phyloP scores from a whole-genome alignment of 2,113 vertebrate species.

The Coturnix japonica region DNA sequence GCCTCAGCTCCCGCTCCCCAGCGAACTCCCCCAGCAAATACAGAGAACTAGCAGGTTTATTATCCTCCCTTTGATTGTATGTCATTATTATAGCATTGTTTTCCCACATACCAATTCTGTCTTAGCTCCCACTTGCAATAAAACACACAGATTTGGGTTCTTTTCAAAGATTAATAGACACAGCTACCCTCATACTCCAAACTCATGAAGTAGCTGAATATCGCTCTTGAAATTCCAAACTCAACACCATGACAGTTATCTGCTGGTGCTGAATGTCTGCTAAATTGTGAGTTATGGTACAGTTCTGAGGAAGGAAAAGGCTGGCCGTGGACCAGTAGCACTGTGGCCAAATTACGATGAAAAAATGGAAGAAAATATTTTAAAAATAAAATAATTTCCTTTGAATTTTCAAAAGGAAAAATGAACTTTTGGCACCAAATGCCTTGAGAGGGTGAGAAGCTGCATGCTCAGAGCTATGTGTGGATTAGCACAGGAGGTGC shows the following conservation, averaged over 20 bases:
- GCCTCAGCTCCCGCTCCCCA: slow-evolving; percentile 27
- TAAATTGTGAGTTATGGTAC: neutral
- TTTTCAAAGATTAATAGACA: slow-evolving; percentile 65
- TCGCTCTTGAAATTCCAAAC: neutral
- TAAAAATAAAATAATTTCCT: neutral
- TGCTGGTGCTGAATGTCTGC: neutral
- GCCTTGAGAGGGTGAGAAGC: neutral
- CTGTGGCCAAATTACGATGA: neutral
- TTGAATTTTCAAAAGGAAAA: neutral
- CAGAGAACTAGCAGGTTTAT: slow-evolving; percentile 59
- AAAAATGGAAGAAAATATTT: neutral
- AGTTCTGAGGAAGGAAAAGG: neutral
- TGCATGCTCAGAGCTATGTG: rapidly evolving
- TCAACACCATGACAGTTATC: neutral
- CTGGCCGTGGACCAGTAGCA: neutral
- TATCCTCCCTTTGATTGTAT: slow-evolving; percentile 60
- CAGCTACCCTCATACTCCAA: neutral
- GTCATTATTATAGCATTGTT: slow-evolving; percentile 70
- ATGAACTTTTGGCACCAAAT: neutral
- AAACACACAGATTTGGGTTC: slow-evolving; percentile 37
- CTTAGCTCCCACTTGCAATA: slow-evolving; percentile 54
- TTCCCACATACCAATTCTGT: slow-evolving; percentile 52
- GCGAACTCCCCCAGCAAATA: slow-evolving; percentile 63
- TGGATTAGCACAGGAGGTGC: neutral
- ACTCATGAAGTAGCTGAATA: slow-evolving; percentile 15